Evolutionary conservation across 2,797 vertebrate genomes (phyloP).

Genomic region (Thamnophis elegans): DNA sequence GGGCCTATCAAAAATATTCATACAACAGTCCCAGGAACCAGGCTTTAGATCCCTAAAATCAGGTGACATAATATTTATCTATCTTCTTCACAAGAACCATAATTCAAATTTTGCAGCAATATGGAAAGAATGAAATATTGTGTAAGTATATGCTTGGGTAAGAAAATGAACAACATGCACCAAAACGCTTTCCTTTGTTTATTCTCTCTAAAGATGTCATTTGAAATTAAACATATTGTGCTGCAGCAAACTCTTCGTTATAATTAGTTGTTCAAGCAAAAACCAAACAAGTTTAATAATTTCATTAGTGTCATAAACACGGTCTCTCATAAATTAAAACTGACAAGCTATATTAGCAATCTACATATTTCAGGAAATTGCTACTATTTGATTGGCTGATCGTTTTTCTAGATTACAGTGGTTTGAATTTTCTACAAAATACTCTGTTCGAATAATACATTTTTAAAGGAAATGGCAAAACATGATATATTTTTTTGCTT

Average conservation of each 20-base stretch:
- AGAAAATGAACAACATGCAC: not conserved
- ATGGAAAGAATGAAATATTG: not conserved
- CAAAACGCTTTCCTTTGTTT: not conserved
- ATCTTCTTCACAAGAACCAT: not conserved
- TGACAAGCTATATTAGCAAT: not conserved
- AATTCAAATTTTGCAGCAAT: not conserved
- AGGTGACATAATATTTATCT: not conserved
- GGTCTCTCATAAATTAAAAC: slow-evolving; percentile 21
- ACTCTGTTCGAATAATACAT: slow-evolving; percentile 7
- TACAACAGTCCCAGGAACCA: not conserved
- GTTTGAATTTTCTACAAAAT: not conserved
- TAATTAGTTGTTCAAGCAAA: slow-evolving; percentile 15
- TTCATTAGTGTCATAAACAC: slow-evolving; percentile 5
- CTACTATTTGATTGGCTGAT: slow-evolving; percentile 1
- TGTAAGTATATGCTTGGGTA: not conserved
- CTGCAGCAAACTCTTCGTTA: not conserved
- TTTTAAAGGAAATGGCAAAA: not conserved
- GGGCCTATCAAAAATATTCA: not conserved
- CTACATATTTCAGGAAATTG: slow-evolving; percentile 2
- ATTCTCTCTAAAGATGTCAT: not conserved
- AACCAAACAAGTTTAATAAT: slow-evolving; percentile 25
- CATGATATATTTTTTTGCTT: not conserved
- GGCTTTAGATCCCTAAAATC: not conserved
- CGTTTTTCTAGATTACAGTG: not conserved
- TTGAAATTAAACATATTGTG: not conserved